phyloP scores from a whole-genome alignment of 2,113 vertebrate species.

The Antechinus flavipes region DNA sequence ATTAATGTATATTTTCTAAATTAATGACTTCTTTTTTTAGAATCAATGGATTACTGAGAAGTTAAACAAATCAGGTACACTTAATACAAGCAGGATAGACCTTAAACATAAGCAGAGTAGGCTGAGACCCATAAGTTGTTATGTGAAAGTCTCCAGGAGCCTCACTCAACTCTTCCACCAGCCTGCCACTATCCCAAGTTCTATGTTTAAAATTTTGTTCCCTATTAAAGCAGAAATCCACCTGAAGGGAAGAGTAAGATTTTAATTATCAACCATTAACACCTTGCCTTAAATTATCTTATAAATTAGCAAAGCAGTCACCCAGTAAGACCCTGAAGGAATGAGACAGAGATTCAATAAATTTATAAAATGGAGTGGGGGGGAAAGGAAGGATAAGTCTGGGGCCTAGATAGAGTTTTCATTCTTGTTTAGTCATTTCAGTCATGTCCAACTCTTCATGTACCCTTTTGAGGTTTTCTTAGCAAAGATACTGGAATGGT shows the following conservation, averaged over 20 bases:
- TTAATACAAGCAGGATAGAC: background rate
- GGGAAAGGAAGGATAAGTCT: background rate
- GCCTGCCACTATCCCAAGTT: background rate
- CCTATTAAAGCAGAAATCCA: constrained; percentile 12
- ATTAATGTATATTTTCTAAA: background rate
- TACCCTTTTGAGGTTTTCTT: background rate
- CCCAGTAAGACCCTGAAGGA: constrained; percentile 32
- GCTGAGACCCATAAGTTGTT: background rate
- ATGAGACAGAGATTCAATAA: constrained; percentile 23
- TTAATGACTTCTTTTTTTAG: background rate
- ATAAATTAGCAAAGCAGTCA: background rate
- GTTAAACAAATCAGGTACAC: constrained; percentile 11
- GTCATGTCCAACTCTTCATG: background rate
- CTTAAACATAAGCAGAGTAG: background rate
- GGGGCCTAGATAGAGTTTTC: background rate
- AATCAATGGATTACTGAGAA: background rate
- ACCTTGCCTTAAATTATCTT: background rate
- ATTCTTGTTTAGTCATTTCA: background rate
- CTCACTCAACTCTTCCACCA: constrained; percentile 11
- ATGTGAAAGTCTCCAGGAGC: background rate
- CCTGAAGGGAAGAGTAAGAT: constrained; percentile 4
- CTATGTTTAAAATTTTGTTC: background rate
- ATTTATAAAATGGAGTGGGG: background rate
- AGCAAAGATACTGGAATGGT: background rate
- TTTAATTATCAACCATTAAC: constrained; percentile 15